These are phyloP conservation scores for Cynaeus angustus DNA, from an alignment of 2,888 invertebrate species.

Conservation along the genomic window DNA sequence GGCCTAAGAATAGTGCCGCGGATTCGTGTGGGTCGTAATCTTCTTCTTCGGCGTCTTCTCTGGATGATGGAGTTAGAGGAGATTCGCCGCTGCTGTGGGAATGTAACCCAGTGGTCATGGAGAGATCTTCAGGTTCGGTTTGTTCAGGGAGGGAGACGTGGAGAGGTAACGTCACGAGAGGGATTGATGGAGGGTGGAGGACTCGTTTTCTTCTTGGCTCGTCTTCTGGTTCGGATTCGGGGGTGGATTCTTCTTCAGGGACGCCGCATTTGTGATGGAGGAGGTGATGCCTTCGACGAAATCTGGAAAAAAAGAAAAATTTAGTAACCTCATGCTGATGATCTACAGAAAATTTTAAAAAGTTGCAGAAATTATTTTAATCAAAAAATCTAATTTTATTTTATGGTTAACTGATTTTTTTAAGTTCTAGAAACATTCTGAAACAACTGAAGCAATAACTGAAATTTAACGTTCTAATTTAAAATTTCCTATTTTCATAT, in stretches of 20 bases:
- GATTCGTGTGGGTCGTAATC: conserved; percentile 75
- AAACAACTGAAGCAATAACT: too few species aligned
- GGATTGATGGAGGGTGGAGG: conserved; percentile 72
- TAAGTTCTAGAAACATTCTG: too few species aligned
- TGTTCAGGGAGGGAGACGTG: conserved; percentile 80
- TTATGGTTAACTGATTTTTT: too few species aligned
- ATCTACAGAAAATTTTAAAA: background rate
- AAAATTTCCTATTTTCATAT: too few species aligned
- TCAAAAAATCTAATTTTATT: too few species aligned
- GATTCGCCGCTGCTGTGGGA: conserved; percentile 73
- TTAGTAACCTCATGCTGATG: too few species aligned
- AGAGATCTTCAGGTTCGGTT: conserved; percentile 93
- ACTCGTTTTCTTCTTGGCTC: conserved; percentile 70
- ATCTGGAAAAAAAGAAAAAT: conserved; percentile 77
- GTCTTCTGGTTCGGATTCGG: conserved; percentile 63
- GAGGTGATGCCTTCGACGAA: conserved; percentile 89
- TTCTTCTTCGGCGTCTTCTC: conserved; percentile 71
- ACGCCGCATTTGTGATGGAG: conserved; percentile 87
- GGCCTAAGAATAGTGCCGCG: conserved; percentile 72
- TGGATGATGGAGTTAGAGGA: conserved; percentile 71
- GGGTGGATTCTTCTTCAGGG: conserved; percentile 61
- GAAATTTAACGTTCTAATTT: too few species aligned
- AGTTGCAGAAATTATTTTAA: too few species aligned
- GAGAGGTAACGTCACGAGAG: conserved; percentile 66
- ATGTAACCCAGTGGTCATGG: conserved; percentile 77